These are phyloP conservation scores for Sarcophaga carnaria DNA, from an alignment of 2,888 invertebrate genomes.

Conservation along the genomic window DNA sequence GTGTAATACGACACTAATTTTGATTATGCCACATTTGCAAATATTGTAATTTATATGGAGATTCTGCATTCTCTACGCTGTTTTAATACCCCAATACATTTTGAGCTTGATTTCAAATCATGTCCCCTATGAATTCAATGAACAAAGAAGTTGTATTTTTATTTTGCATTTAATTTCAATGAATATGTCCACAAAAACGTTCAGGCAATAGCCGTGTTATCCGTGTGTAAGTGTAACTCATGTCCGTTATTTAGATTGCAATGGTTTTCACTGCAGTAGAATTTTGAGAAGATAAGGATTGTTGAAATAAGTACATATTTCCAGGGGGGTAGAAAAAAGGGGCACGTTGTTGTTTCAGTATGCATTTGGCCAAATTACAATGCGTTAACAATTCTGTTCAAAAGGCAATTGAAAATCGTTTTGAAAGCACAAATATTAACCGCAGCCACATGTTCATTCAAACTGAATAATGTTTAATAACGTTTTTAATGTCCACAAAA, in stretches of 20 bases:
- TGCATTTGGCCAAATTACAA: constrained; percentile 43
- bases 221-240: background rate
- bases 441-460: background rate
- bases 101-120: no score
- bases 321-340: background rate
- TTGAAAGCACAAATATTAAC: constrained; percentile 53
- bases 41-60: no score
- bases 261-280: background rate
- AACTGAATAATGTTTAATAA: constrained; percentile 30
- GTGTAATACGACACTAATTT: no score
- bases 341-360: background rate
- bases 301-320: background rate
- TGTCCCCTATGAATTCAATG: background rate
- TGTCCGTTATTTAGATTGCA: constrained; percentile 8
- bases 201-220: background rate
- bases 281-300: constrained; percentile 14
- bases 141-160: constrained; percentile 25
- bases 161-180: constrained; percentile 18
- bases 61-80: no score
- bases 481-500: constrained; percentile 43
- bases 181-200: background rate
- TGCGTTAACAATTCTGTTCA: constrained; percentile 44
- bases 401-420: constrained; percentile 45
- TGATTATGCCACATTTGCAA: no score
- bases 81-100: no score